Evolutionary conservation across 2,888 invertebrate species (phyloP).

Genomic region (Tricholauxania praeusta): DNA sequence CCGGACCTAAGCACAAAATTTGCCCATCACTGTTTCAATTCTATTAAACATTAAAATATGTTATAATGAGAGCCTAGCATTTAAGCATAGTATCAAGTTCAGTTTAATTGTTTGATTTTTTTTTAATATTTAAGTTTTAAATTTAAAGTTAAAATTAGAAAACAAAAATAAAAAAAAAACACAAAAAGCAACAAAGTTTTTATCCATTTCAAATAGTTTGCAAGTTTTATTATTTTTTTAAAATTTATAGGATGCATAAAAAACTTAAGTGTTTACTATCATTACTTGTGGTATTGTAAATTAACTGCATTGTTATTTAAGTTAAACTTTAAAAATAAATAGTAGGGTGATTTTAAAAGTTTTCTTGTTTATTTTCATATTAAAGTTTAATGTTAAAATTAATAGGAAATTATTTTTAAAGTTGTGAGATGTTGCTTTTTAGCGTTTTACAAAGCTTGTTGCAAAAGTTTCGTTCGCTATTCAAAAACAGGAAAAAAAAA

Average conservation of each 20-base stretch:
- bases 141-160: constrained; percentile 21
- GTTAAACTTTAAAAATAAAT: constrained; percentile 32
- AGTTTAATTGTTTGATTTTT: constrained; percentile 46
- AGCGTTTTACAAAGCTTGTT: neutral
- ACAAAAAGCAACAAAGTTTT: constrained; percentile 38
- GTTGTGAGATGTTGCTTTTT: constrained; percentile 3
- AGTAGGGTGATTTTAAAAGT: constrained; percentile 27
- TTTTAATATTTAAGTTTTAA: constrained; percentile 12
- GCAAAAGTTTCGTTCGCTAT: constrained; percentile 41
- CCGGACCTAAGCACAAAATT: too few relatives aligned
- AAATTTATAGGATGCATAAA: constrained; percentile 18
- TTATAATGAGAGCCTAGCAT: constrained; percentile 45
- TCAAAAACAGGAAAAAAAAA: constrained; percentile 12
- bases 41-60: constrained; percentile 2
- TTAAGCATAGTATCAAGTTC: constrained; percentile 36
- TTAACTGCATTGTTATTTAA: constrained; percentile 53
- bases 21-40: too few relatives aligned
- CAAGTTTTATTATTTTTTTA: constrained; percentile 7
- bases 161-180: constrained; percentile 27
- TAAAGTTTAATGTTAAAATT: constrained; percentile 51
- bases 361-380: constrained; percentile 20
- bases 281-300: constrained; percentile 39
- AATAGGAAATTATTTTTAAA: constrained; percentile 53
- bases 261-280: constrained; percentile 28
- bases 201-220: constrained; percentile 42